Base-by-base conservation (phyloP, 1,140 invertebrate species). In the Heliconius himera region DNA sequence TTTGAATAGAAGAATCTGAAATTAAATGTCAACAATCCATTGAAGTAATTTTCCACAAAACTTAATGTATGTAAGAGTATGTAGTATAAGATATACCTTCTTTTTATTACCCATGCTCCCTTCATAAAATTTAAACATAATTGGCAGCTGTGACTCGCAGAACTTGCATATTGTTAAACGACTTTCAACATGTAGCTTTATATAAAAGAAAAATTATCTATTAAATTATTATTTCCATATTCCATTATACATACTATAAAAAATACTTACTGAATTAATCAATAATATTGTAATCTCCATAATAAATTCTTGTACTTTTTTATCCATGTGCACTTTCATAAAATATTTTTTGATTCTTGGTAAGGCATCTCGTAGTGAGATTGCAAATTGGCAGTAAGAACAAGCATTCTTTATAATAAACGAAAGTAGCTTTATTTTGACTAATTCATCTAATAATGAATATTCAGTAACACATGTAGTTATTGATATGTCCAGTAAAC, bases 71-170 rank as follows among this genome's bases (percentile, higher is more conserved):
- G 8, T 51, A 73, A 54, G 41, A 16, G 13, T 22, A 75, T 73
- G 13, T 41, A 78, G 70, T 33, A 54, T 29, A 70, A 20, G 72
- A 5, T 29, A 38, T 85, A 92, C 93, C 90, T 94, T 94, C 76
- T 90, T 92, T 82, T 90, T 93, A 41, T 84, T 80, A 72, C 93
- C 90, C 78, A 89, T 78, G 77, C 85, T 93, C 77, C 85, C 86
- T 76, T 91, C 88, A 85, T 94, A 94, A 78, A 86, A 89, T 78
- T 92, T 87, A 72, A 93, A 86, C 74, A 92, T 76, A 26, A 81
- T 80, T 49, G 87, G 84, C 66, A 92, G 83, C 41, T 88, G 73
- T 18, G 26, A 85, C 83, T 94, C 91, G 36, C 82, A 84, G 75
- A 93, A 93, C 51, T 91, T 82, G 66, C 93, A 93, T 76, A 91